Evolutionary conservation across 2,113 vertebrate genomes (phyloP).

Genomic region (Brachyistius frenatus): DNA sequence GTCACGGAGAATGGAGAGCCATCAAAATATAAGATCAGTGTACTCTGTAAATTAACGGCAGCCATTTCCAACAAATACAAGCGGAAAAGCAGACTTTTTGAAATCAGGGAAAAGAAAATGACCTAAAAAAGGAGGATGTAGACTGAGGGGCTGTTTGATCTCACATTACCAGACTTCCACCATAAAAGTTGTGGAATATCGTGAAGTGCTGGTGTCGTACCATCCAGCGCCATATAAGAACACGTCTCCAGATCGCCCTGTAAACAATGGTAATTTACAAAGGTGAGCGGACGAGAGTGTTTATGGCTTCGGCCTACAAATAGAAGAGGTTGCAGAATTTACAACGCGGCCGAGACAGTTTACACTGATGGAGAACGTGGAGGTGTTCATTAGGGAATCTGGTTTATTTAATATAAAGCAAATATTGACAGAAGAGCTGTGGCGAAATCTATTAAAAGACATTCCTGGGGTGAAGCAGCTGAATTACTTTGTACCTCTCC

Average conservation of each 20-base stretch:
- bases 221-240: constrained; percentile 58
- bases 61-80: neutral
- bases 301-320: constrained; percentile 42
- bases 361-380: neutral
- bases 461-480: neutral
- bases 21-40: neutral
- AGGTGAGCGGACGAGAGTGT: constrained; percentile 7
- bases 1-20: neutral
- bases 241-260: constrained; percentile 44
- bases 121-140: neutral
- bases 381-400: neutral
- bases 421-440: constrained; percentile 9
- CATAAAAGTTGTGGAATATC: constrained; percentile 70
- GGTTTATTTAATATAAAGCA: neutral
- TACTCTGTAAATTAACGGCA: neutral
- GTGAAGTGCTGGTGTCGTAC: neutral
- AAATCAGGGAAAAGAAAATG: neutral
- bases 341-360: constrained; percentile 1
- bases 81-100: neutral
- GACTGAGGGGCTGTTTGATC: constrained; percentile 5
- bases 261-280: constrained; percentile 44
- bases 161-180: constrained; percentile 43
- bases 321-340: constrained; percentile 31
- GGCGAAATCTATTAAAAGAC: neutral
- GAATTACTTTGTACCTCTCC: neutral